Percentiles rank a stretch among this genome's conserved stretches.
Evolutionary conservation across 1,140 invertebrate genomes (phyloP).

Genomic region (Venturia canescens): DNA sequence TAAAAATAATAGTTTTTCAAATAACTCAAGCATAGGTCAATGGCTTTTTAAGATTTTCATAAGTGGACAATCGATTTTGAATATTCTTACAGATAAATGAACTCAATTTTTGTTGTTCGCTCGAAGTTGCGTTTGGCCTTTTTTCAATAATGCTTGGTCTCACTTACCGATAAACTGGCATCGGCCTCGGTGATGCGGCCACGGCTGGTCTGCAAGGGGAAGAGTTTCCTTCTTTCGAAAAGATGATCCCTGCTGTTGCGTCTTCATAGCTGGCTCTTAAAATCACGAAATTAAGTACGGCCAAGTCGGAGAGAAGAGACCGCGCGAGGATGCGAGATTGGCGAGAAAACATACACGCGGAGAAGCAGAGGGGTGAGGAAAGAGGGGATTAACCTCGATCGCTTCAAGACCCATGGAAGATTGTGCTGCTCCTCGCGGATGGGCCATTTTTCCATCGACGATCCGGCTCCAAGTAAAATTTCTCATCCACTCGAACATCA

Average conservation of each 20-base stretch:
- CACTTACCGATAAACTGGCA: not conserved
- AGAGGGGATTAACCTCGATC: constrained; percentile 28
- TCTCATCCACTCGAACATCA: constrained; percentile 15
- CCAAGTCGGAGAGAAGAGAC: not conserved
- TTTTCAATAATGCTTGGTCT: not conserved
- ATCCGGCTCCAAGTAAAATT: constrained; percentile 37
- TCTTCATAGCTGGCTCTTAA: not conserved
- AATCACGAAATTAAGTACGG: constrained; percentile 12
- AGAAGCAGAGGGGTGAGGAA: not conserved
- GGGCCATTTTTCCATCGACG: constrained; percentile 27
- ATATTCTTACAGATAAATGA: too few species aligned
- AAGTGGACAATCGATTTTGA: too few species aligned
- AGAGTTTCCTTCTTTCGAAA: not conserved
- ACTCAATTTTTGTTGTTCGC: too few species aligned
- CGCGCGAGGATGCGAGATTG: not conserved
- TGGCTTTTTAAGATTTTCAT: too few species aligned
- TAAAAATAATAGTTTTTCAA: too few species aligned
- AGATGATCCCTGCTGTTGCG: constrained; percentile 10
- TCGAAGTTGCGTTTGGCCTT: too few species aligned
- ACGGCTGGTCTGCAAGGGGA: not conserved
- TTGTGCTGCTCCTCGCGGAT: not conserved
- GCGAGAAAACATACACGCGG: constrained; percentile 1
- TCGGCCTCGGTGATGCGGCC: not conserved
- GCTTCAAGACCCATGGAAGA: constrained; percentile 5
- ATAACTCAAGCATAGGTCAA: too few species aligned